These are phyloP conservation scores for Nephotettix cincticeps DNA, from an alignment of 1,140 invertebrate genomes.

Conservation along the genomic window DNA sequence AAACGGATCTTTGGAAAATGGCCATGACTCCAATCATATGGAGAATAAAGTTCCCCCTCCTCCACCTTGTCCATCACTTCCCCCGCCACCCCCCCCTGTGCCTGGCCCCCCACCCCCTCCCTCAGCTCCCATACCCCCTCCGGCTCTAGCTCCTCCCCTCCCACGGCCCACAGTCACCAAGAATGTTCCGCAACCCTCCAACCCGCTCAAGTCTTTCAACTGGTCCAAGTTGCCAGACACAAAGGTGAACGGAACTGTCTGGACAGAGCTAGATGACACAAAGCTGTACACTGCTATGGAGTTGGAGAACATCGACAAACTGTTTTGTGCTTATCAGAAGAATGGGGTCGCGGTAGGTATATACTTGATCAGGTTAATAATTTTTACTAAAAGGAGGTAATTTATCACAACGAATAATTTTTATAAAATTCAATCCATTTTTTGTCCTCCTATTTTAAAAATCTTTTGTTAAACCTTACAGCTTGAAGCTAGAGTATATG, in stretches of 20 bases:
- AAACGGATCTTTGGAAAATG: constrained; percentile 26
- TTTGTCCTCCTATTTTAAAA: too few species aligned
- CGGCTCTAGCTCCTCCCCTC: constrained; percentile 55
- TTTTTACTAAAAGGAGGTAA: neutral
- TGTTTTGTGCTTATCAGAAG: constrained; percentile 95
- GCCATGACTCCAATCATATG: constrained; percentile 1
- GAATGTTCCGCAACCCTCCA: constrained; percentile 84
- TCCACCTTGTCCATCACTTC: constrained; percentile 52
- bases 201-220: constrained; percentile 95
- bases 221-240: constrained; percentile 94
- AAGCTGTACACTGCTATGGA: constrained; percentile 92
- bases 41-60: constrained; percentile 25
- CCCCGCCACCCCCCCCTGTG: constrained; percentile 57
- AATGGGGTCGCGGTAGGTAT: constrained; percentile 70
- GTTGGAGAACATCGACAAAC: constrained; percentile 87
- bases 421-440: neutral
- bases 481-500: too few species aligned
- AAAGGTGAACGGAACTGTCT: constrained; percentile 87
- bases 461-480: too few species aligned
- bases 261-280: constrained; percentile 91
- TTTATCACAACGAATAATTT: neutral
- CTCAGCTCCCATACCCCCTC: constrained; percentile 55
- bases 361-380: neutral
- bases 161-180: constrained; percentile 59
- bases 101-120: constrained; percentile 53